Base-by-base conservation (phyloP, 2,113 vertebrate species). In the Hydropotes inermis region DNA sequence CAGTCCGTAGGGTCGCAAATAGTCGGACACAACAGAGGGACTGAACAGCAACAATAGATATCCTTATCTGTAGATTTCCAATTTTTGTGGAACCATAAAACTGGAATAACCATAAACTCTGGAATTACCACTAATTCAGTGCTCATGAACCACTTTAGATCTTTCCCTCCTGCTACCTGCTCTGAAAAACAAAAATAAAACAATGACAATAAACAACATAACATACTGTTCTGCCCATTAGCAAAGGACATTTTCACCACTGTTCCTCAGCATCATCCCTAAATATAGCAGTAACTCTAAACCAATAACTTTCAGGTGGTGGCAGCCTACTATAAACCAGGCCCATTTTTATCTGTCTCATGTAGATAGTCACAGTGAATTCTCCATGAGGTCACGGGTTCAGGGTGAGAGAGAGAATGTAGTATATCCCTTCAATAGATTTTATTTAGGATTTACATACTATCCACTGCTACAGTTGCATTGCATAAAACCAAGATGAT, bases 1-100 rank as follows among this genome's bases (percentile, higher is more conserved):
- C 67, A 39, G 10, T 23, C 67, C 2, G 0, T 39, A 39, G 5
- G 10, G 19, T 70, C 0, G 0, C 36, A 23, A 74, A 74, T 21
- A 39, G 10, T 23, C 2, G 5, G 67, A 74, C 36, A 74, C 19
- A 74, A 39, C 67, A 74, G 19, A 74, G n/a, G 67, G 2, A 25
- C 36, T 39, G 19, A 74, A 70, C 10, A 74, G 67, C 19, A 74
- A 39, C 5, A 39, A 3, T 1, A 43, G 7, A 88, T 3, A 67
- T 9, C 23, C 14, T 85, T 83, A 58, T 25, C 23, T 70, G 33
- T 4, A 30, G 3, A 27, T 47, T 54, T 84, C n/a, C 45, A 58
- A 21, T 12, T 84, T 79, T 47, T 79, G 76, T 79, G 7, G 17
- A 14, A 60, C 14, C 7, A 52, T 5, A 70, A 81, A 7, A 47